Conservation (phyloP, 1,140 invertebrate species). For the Leptopilina boulardi region DNA sequence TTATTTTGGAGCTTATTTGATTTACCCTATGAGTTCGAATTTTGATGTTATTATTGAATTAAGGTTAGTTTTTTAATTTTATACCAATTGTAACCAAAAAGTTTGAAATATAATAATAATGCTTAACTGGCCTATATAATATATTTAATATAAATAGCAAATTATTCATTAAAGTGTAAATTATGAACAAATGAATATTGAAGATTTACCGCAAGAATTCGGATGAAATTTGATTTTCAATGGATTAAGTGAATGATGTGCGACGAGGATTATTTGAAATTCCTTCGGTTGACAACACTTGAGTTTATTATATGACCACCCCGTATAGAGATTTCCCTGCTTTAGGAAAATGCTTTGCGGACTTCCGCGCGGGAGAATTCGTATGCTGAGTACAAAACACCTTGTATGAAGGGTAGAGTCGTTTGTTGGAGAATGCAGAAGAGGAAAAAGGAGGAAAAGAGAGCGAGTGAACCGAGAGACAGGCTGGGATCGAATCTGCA, state of each 20-base stretch:
- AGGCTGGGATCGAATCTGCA: slow-evolving; percentile 58
- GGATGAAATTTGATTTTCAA: slow-evolving; percentile 10
- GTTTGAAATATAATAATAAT: no score
- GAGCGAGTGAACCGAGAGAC: slow-evolving; percentile 36
- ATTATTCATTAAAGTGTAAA: no score
- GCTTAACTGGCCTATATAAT: no score
- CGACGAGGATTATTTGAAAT: slow-evolving; percentile 12
- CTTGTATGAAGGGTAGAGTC: slow-evolving; percentile 45
- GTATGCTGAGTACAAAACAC: slow-evolving; percentile 45
- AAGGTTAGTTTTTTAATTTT: no score
- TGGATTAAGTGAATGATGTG: slow-evolving; percentile 8
- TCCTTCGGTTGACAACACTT: slow-evolving; percentile 12
- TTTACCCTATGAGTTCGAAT: no score
- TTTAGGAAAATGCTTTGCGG: slow-evolving; percentile 43
- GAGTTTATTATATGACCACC: slow-evolving; percentile 31
- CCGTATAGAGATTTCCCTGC: slow-evolving; percentile 21
- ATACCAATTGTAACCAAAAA: no score
- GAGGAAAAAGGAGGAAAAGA: slow-evolving; percentile 38
- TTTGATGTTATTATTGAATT: no score
- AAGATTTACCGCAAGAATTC: neutral
- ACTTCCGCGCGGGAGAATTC: slow-evolving; percentile 48
- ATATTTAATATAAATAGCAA: no score
- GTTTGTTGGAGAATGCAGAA: slow-evolving; percentile 39
- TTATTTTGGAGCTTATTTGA: no score
- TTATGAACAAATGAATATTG: neutral